A percentile compares a stretch with the other conserved stretches of the same genome.
Conservation (phyloP, 2,113 vertebrate genomes). For the Chunga burmeisteri region DNA sequence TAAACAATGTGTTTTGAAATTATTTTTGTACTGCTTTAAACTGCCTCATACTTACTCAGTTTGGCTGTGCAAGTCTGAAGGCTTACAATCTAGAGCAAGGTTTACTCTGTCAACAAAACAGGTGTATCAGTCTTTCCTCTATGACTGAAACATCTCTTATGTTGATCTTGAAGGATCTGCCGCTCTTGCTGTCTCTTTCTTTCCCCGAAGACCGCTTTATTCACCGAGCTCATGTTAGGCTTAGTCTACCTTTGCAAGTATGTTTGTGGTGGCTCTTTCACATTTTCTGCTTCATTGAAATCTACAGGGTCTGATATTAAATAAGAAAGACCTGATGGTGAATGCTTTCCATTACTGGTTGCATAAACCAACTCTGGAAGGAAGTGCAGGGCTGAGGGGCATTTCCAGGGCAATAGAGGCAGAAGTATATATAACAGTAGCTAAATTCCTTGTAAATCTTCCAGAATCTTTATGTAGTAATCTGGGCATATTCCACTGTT, state of each 20-base stretch:
- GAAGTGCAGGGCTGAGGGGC: neutral
- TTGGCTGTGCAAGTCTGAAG: neutral
- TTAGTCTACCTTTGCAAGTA: neutral
- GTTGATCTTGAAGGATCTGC: neutral
- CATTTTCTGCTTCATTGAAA: neutral
- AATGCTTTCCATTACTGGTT: neutral
- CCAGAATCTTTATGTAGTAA: neutral
- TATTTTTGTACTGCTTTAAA: neutral
- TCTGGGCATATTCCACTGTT: neutral
- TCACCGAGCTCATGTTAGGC: neutral
- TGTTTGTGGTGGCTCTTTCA: neutral
- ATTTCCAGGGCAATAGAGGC: neutral
- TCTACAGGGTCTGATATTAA: neutral
- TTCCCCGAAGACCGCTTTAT: neutral
- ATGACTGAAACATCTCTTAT: neutral
- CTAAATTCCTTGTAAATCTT: neutral
- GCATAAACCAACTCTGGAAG: neutral
- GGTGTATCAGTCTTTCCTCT: neutral
- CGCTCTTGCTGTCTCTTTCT: neutral
- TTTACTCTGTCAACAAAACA: neutral
- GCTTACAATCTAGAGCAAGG: neutral
- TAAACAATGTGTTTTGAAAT: neutral
- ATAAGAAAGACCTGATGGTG: neutral
- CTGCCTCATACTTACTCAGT: neutral
- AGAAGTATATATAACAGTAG: neutral